Base-by-base conservation (phyloP, 2,888 invertebrate species). In the Leuctra nigra region DNA sequence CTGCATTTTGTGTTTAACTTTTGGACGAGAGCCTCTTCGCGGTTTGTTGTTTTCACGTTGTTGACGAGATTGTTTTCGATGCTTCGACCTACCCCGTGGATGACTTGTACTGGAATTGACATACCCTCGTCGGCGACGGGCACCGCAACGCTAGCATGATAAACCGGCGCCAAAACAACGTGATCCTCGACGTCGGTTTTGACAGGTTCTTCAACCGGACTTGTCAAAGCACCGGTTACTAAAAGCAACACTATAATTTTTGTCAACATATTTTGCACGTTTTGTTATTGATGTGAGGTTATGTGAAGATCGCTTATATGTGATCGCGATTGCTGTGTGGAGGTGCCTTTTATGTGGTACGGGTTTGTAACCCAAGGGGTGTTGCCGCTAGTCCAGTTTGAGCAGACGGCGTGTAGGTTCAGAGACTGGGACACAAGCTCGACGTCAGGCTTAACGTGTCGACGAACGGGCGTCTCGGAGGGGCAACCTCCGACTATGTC, bases 1-100 rank as follows among this genome's bases (percentile, higher is more conserved):
- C 83, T 79, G 68, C 91, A 91, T 76, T 88, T 89, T 63, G 78
- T 75, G 67, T 87, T 89, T 36, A 91, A 73, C 64, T 88, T 89
- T 46, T 83, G 79, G 63, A 88, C 75, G 11, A 91, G 76, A 20
- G 82, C 78, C 63, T 87, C 87, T 72, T 91, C 91, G 2, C 53
- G 48, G 11, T 57, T 18, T 11, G 47, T 24, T 6, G 44, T 54
- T 14, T 44, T 48, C 4, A 57, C 44, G 14, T 57, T 52, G 46
- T 57, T 54, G 25, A 52, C 52, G 53, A 47, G 38, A 20, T 53
- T 41, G 9, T 29, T 50, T 9, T 50, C 50, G 22, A 50, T 35
- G 20, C 33, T 50, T 33, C 33, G 13, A 18, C 33, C 50, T 18
- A 50, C 33, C 13, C 18, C 50, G 33, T 50, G 50, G 35, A 50